Percentiles rank a stretch among this genome's conserved stretches.
Evolutionary conservation across 2,888 invertebrate genomes (phyloP).

Genomic region (Unio pictorum): DNA sequence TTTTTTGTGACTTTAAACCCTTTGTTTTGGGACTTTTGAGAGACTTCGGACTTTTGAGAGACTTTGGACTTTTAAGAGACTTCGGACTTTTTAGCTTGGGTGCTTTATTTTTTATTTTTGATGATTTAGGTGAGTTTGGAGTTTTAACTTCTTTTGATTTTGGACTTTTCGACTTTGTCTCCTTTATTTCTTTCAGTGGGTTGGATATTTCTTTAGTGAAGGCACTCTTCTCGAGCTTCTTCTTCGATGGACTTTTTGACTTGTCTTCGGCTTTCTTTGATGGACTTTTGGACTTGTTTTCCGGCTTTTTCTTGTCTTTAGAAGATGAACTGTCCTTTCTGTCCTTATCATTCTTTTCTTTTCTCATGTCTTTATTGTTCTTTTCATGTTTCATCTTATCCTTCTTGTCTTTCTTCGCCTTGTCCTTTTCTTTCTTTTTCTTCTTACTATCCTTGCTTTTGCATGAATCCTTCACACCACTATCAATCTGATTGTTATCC

Average conservation of each 20-base stretch:
- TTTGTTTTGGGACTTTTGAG: slow-evolving; percentile 13
- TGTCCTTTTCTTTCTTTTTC: slow-evolving; percentile 11
- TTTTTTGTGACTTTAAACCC: slow-evolving; percentile 18
- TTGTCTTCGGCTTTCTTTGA: slow-evolving; percentile 1
- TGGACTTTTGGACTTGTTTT: neutral
- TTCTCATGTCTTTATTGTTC: slow-evolving; percentile 11
- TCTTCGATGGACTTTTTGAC: no score
- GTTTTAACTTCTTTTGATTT: neutral
- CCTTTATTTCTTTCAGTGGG: slow-evolving; percentile 2
- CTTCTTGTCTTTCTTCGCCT: slow-evolving; percentile 17
- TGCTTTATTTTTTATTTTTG: slow-evolving; percentile 1
- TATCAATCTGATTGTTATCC: slow-evolving; percentile 1
- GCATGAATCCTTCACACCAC: slow-evolving; percentile 2
- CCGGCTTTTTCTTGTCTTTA: slow-evolving; percentile 1
- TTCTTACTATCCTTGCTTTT: slow-evolving; percentile 15
- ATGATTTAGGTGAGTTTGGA: slow-evolving; percentile 1
- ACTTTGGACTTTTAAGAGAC: slow-evolving; percentile 6
- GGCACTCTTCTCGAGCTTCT: neutral
- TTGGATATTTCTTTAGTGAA: slow-evolving; percentile 3
- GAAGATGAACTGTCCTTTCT: slow-evolving; percentile 5
- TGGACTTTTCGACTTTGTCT: slow-evolving; percentile 14
- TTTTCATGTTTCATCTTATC: slow-evolving; percentile 9
- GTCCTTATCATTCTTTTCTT: slow-evolving; percentile 8
- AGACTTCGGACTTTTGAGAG: slow-evolving; percentile 9
- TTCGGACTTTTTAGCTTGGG: slow-evolving; percentile 8